Base-by-base conservation (phyloP, 1,140 invertebrate genomes). In the Drosophila kurseongensis region DNA sequence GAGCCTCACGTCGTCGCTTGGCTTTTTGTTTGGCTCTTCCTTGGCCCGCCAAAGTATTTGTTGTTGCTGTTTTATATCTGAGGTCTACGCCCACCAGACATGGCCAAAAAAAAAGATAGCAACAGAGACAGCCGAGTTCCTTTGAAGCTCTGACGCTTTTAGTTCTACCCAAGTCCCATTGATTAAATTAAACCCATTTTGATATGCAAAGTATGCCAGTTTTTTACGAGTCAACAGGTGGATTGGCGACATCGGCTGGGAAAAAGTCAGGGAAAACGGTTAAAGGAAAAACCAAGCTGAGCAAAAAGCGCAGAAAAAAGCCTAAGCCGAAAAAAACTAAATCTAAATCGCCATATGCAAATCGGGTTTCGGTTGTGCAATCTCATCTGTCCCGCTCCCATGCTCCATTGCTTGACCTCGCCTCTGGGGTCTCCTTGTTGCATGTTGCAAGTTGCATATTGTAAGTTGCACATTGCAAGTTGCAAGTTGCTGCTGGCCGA, bases 1-100 rank as follows among this genome's bases (percentile, higher is more conserved):
- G 66, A 88, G 77, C 83, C 84, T 86, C 83, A 83, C 80, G 83
- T 88, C 83, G 84, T 84, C 81, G 81, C 80, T 62, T 82, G 69
- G 44, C 47, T 65, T 52, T 76, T 55, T 66, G 60, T 59, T 72
- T 51, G 41, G 57, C 67, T 78, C 75, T 76, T 68, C 65, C 65
- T 68, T 40, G 16, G 69, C 40, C 47, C 14, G 8, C 44, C 32
- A 35, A 35, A 32, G n/a, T 27, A 18, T 38, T 40, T 51, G 42
- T 18, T 1, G 40, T 60, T 63, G 41, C 50, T 52, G 59, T 61
- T 18, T 71, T 54, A 51, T 71, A 68, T 81, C 42, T 63, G 38
- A 41, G 41, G 78, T 86, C 47, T 65, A 86, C 83, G 83, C 83
- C 83, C 73, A 86, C 82, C 68, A 75, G 73, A 75, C 65, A 8